A percentile compares a stretch with the other conserved stretches of the same genome.
Conservation (phyloP, 2,888 invertebrate species). For the Sinhomidia bicolor region DNA sequence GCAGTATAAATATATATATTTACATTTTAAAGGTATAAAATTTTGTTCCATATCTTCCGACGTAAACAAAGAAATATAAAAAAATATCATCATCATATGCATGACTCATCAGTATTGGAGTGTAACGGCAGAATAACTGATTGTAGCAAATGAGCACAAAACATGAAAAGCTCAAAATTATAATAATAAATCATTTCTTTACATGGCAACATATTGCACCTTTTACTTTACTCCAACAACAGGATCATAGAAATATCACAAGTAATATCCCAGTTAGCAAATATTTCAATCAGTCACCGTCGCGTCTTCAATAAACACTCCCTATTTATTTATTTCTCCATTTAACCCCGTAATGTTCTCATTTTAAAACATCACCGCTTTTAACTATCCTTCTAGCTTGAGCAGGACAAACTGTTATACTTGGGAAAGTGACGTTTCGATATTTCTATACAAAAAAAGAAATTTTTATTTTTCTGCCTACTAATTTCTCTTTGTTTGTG, state of each 20-base stretch:
- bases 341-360: no score
- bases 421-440: conserved; percentile 5
- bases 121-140: neutral
- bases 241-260: no score
- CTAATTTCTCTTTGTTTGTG: conserved; percentile 15
- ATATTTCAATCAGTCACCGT: neutral
- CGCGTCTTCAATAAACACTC: no score
- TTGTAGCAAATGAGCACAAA: neutral
- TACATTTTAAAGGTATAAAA: no score
- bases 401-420: no score
- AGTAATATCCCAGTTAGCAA: conserved; percentile 2
- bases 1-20: no score
- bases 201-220: neutral
- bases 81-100: neutral
- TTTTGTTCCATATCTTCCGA: neutral
- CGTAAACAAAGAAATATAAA: neutral
- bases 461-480: neutral
- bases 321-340: no score
- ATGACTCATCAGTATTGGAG: conserved; percentile 20
- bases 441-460: neutral
- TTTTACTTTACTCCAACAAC: neutral
- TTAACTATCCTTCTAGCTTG: no score
- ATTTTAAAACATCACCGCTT: no score
- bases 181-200: conserved; percentile 24
- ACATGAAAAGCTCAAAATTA: conserved; percentile 1